A percentile compares a stretch with the other conserved stretches of the same genome.
Conservation (phyloP, 2,113 vertebrate genomes). For the Phasianus colchicus region DNA sequence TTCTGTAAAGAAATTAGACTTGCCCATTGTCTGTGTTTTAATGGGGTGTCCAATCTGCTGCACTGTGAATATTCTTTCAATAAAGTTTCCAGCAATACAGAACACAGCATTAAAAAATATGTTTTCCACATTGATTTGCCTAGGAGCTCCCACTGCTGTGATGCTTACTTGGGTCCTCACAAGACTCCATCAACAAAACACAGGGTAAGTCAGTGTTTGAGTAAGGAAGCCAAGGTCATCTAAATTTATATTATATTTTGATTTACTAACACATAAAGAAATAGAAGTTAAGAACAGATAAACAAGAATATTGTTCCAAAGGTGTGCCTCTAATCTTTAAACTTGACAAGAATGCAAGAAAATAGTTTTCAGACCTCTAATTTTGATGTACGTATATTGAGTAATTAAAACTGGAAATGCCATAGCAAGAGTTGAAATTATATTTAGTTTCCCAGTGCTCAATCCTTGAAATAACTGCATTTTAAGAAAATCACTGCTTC, state of each 20-base stretch:
- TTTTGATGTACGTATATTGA: neutral
- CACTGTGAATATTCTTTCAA: neutral
- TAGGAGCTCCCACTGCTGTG: conserved; percentile 71
- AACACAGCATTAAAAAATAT: fast-evolving
- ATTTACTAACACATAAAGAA: fast-evolving
- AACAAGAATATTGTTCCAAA: fast-evolving
- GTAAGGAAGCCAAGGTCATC: fast-evolving
- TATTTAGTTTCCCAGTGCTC: neutral
- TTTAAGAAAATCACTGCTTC: neutral
- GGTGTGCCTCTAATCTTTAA: neutral
- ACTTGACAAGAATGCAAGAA: fast-evolving
- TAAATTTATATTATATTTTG: neutral
- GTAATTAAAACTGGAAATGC: neutral
- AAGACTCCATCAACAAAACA: conserved; percentile 73
- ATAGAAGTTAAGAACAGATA: fast-evolving
- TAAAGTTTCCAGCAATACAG: neutral
- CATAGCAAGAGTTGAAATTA: neutral
- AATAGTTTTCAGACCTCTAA: neutral
- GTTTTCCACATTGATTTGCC: neutral
- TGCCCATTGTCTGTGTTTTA: neutral
- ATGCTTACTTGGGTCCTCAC: conserved; percentile 72
- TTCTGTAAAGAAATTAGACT: neutral
- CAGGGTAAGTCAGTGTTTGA: conserved; percentile 62
- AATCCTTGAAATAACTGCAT: neutral
- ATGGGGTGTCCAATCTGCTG: neutral